These are phyloP conservation scores for Urocitellus parryii DNA, from an alignment of 2,113 vertebrate genomes.

Conservation along the genomic window DNA sequence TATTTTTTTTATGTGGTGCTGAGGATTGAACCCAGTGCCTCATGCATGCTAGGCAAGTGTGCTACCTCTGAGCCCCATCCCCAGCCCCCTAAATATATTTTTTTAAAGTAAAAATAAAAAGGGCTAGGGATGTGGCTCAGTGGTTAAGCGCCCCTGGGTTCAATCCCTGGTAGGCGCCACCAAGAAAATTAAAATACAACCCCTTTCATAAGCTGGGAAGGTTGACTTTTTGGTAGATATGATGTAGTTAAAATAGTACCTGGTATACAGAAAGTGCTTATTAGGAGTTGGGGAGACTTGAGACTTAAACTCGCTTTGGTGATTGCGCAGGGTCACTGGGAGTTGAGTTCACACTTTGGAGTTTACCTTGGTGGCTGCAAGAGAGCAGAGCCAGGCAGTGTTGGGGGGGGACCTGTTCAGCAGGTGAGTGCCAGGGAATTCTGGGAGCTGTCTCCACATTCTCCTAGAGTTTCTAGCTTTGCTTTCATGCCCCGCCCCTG, in stretches of 20 bases:
- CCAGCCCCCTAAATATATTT: no score
- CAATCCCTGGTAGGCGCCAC: no score
- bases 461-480: neutral
- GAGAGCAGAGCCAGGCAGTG: neutral
- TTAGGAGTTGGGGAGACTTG: neutral
- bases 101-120: no score
- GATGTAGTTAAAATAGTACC: neutral
- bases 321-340: neutral
- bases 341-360: neutral
- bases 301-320: neutral
- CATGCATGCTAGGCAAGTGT: no score
- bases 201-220: neutral
- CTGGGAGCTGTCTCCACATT: neutral
- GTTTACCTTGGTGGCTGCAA: constrained; percentile 22
- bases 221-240: neutral
- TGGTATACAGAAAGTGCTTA: neutral
- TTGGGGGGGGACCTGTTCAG: neutral
- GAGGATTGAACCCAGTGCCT: no score
- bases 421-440: neutral
- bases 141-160: no score
- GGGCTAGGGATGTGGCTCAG: no score
- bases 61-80: no score
- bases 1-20: no score
- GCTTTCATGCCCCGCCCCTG: neutral
- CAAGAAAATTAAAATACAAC: neutral